phyloP scores from a whole-genome alignment of 2,888 invertebrate species.

The Unio pictorum region DNA sequence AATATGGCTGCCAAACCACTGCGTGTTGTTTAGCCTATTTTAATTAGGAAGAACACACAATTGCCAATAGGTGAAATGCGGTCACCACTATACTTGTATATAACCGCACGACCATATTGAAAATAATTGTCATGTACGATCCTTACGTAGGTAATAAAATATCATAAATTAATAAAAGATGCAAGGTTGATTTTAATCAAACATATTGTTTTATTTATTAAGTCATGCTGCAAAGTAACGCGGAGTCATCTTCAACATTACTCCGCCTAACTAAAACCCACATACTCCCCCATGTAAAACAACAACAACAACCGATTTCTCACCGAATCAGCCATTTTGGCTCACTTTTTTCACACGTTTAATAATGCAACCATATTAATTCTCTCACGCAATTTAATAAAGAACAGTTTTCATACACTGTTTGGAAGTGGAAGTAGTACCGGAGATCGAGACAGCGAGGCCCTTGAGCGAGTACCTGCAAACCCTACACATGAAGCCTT shows the following conservation, averaged over 20 bases:
- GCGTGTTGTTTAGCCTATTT: slow-evolving; percentile 10
- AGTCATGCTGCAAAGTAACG: slow-evolving; percentile 8
- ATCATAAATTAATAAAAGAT: no score
- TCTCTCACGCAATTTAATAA: not conserved
- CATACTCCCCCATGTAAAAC: slow-evolving; percentile 6
- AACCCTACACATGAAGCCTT: slow-evolving; percentile 42
- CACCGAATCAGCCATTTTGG: slow-evolving; percentile 34
- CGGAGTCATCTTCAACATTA: slow-evolving; percentile 48
- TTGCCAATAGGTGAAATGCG: slow-evolving; percentile 13
- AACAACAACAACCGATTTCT: slow-evolving; percentile 7
- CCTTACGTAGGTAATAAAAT: no score
- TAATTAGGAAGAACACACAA: slow-evolving; percentile 17
- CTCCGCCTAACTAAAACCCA: slow-evolving; percentile 39
- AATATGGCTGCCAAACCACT: slow-evolving; percentile 45
- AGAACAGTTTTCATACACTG: not conserved
- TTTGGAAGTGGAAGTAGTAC: slow-evolving; percentile 47
- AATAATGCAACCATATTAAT: slow-evolving; percentile 1
- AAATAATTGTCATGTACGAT: no score
- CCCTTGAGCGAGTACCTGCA: slow-evolving; percentile 55
- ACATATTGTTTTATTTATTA: no score
- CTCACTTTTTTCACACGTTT: slow-evolving; percentile 3
- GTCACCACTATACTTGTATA: slow-evolving; percentile 8
- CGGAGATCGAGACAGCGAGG: slow-evolving; percentile 34
- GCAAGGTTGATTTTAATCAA: no score
- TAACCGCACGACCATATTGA: no score